phyloP scores from a whole-genome alignment of 2,113 vertebrate genomes.

The Ondatra zibethicus region DNA sequence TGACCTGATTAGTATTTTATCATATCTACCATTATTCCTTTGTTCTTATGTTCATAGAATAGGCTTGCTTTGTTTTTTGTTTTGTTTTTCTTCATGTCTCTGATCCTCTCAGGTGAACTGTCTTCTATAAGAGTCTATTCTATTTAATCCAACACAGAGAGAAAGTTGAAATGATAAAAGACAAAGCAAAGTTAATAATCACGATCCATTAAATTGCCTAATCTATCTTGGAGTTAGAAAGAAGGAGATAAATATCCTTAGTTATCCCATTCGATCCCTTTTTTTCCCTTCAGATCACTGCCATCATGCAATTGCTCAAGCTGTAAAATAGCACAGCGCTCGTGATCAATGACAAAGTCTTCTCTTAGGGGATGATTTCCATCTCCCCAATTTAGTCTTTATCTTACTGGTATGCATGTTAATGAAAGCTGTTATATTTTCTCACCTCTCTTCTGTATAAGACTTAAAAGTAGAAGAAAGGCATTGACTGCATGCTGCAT shows the following conservation, averaged over 20 bases:
- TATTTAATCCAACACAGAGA: background rate
- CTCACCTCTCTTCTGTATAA: background rate
- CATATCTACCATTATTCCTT: background rate
- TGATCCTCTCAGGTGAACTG: background rate
- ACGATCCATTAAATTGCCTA: slow-evolving; percentile 16
- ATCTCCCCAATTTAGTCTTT: background rate
- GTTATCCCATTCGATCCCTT: background rate
- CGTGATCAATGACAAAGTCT: background rate
- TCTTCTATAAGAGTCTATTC: background rate
- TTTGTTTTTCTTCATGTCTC: background rate
- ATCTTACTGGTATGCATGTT: background rate
- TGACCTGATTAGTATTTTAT: background rate
- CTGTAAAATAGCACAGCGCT: background rate
- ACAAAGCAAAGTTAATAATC: background rate
- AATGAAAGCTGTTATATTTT: background rate
- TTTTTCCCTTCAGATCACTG: background rate
- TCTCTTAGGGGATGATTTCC: background rate
- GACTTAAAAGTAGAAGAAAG: background rate
- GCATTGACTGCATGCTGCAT: background rate
- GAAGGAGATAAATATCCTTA: background rate
- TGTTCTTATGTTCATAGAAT: background rate
- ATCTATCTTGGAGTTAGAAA: slow-evolving; percentile 31
- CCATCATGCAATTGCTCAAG: background rate
- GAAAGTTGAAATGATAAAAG: background rate
- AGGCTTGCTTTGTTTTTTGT: background rate